phyloP scores from a whole-genome alignment of 92 coral and sea anemone genomes.

The Phenganax stokvisi region DNA sequence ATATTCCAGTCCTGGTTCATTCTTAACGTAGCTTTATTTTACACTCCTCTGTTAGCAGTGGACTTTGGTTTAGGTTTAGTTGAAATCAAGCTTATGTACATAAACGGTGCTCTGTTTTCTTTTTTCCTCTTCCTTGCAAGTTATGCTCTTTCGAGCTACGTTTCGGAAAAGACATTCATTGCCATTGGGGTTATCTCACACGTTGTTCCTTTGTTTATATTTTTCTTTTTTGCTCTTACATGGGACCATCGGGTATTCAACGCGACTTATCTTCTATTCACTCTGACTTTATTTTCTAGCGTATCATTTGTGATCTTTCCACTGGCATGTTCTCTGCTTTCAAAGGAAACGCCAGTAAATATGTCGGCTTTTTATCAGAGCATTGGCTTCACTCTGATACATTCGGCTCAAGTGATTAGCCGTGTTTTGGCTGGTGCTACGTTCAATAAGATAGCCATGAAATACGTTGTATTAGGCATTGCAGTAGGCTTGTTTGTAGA shows the following conservation, averaged over 20 bases:
- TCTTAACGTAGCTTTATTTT: background rate
- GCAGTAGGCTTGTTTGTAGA: no score
- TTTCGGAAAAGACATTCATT: background rate
- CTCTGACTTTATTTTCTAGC: background rate
- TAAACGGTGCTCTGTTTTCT: background rate
- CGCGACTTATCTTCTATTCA: background rate
- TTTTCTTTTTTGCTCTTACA: background rate
- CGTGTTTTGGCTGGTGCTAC: background rate
- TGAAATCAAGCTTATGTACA: background rate
- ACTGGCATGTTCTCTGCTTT: background rate
- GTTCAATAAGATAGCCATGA: background rate
- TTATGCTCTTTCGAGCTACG: background rate
- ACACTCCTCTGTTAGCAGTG: constrained; percentile 4
- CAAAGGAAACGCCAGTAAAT: background rate
- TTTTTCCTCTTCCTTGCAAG: background rate
- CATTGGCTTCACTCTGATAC: background rate
- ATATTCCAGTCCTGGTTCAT: background rate
- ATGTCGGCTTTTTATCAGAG: background rate
- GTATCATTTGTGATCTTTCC: background rate
- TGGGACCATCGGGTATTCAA: background rate
- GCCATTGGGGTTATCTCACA: background rate
- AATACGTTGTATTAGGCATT: no score
- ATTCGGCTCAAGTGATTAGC: background rate
- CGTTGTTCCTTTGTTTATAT: background rate
- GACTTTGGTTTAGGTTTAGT: background rate